phyloP scores from a whole-genome alignment of 2,113 vertebrate genomes.

The Nothoprocta perdicaria region DNA sequence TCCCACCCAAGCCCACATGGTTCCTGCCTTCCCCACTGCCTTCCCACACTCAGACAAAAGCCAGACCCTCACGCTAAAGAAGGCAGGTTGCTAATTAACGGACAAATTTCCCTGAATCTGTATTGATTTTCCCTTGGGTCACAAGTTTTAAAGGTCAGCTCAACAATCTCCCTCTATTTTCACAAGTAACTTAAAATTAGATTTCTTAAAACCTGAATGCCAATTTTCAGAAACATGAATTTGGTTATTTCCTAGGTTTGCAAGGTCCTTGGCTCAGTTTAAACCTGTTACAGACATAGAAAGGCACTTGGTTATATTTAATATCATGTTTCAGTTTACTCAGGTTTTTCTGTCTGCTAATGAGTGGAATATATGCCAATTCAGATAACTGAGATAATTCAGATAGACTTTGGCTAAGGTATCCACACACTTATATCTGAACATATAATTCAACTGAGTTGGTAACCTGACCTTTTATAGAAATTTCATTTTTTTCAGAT shows the following conservation, averaged over 20 bases:
- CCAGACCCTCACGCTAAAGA: neutral
- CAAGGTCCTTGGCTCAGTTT: neutral
- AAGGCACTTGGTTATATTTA: neutral
- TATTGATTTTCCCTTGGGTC: neutral
- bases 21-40: neutral
- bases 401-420: neutral
- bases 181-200: neutral
- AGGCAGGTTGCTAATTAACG: neutral
- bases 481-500: neutral
- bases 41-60: neutral
- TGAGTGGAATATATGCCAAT: neutral
- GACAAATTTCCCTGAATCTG: neutral
- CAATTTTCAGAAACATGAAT: neutral
- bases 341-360: neutral
- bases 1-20: accelerated
- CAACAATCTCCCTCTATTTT: neutral
- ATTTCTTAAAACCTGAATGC: neutral
- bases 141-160: neutral
- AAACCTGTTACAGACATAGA: neutral
- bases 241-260: neutral
- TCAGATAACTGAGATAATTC: neutral
- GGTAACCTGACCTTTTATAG: neutral
- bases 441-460: neutral
- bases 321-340: neutral
- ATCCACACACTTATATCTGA: neutral